Conservation (phyloP, 2,797 vertebrate genomes). For the Halcyon chelicuti region DNA sequence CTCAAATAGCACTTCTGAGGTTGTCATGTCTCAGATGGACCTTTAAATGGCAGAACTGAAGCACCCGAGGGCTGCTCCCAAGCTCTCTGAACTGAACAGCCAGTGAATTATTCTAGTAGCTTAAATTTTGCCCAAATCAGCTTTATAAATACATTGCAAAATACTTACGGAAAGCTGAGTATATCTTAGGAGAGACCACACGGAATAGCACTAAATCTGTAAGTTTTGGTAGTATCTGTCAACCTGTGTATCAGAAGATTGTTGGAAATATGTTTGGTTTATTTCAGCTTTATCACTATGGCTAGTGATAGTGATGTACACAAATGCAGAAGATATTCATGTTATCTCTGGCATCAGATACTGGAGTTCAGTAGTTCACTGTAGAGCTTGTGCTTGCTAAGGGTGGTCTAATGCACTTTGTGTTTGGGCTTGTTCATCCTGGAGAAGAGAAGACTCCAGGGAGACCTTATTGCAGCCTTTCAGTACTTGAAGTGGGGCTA, state of each 20-base stretch:
- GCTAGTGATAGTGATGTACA: not conserved
- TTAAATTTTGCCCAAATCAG: not conserved
- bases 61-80: not conserved
- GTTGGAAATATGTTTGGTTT: not conserved
- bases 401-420: not conserved
- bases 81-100: not conserved
- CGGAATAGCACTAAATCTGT: too few relatives aligned
- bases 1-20: not conserved
- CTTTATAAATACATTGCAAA: not conserved
- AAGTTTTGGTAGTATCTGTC: not conserved
- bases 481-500: not conserved
- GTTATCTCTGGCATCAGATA: not conserved
- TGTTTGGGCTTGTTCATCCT: not conserved
- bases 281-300: not conserved
- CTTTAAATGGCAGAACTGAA: not conserved
- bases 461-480: not conserved
- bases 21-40: not conserved
- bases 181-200: too few relatives aligned
- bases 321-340: accelerated
- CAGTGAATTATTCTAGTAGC: not conserved
- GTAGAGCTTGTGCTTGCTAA: accelerated
- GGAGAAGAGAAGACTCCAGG: not conserved
- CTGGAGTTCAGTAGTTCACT: not conserved
- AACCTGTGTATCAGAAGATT: not conserved
- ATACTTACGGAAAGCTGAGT: not conserved